A percentile compares a stretch with the other conserved stretches of the same genome.
Evolutionary conservation across 2,888 invertebrate genomes (phyloP).

Genomic region (Philhelius pedissequus): DNA sequence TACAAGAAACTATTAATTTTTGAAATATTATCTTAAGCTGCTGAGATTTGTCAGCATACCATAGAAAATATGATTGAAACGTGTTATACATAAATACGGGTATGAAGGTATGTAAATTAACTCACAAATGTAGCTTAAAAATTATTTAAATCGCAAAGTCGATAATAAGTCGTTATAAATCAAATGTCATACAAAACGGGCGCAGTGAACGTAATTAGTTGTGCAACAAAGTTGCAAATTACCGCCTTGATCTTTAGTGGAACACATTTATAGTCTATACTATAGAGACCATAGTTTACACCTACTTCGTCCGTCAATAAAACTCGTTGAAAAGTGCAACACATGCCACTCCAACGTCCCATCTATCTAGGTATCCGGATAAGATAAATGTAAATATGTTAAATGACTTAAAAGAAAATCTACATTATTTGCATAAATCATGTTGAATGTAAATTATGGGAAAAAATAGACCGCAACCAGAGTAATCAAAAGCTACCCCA

Average conservation of each 20-base stretch:
- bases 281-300: not conserved
- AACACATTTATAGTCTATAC: not conserved
- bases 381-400: not conserved
- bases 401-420: constrained; percentile 14
- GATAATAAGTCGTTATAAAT: constrained; percentile 7
- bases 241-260: constrained; percentile 2
- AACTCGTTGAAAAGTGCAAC: constrained; percentile 46
- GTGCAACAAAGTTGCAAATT: constrained; percentile 16
- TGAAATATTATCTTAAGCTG: too few species aligned
- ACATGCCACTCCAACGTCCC: constrained; percentile 10
- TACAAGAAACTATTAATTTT: too few species aligned
- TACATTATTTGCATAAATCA: constrained; percentile 6
- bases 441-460: constrained; percentile 26
- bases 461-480: constrained; percentile 15
- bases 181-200: constrained; percentile 12
- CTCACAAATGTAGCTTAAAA: not conserved
- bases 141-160: not conserved
- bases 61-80: not conserved
- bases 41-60: too few species aligned
- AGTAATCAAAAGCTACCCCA: not conserved
- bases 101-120: not conserved
- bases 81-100: not conserved
- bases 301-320: not conserved
- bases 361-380: constrained; percentile 26
- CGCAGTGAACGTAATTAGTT: constrained; percentile 1